Conservation (phyloP, 2,113 vertebrate genomes). For the Syrmaticus mikado region DNA sequence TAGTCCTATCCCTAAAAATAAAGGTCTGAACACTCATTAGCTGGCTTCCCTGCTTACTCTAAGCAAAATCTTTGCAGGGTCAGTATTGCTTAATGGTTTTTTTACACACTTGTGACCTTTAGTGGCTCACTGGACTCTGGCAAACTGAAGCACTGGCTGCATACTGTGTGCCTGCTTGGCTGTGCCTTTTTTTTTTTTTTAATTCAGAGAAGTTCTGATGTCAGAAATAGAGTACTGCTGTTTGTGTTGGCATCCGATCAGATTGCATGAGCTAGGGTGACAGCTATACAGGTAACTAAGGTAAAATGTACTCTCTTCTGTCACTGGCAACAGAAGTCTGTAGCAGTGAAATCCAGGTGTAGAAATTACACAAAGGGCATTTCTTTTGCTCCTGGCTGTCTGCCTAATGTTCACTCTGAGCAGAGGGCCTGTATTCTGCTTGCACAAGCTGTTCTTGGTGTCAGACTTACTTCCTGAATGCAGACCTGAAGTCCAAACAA, state of each 20-base stretch:
- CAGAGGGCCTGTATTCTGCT: neutral
- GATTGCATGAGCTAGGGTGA: fast-evolving
- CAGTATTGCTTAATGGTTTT: neutral
- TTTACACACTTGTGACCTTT: neutral
- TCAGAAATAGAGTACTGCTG: neutral
- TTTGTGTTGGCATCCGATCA: fast-evolving
- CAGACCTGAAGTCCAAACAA: fast-evolving
- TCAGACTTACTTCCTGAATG: neutral
- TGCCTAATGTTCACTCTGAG: fast-evolving
- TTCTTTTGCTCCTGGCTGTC: fast-evolving
- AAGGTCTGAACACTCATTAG: neutral
- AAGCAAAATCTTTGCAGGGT: neutral
- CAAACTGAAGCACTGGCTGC: neutral
- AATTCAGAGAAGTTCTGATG: neutral
- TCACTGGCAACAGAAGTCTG: neutral
- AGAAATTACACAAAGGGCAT: neutral
- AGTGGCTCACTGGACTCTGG: neutral
- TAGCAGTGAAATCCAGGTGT: too few relatives aligned
- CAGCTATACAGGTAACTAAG: neutral
- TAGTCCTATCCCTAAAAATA: neutral
- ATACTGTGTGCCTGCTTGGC: neutral
- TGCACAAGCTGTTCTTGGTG: neutral
- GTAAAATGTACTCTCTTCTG: neutral
- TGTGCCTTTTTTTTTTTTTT: neutral
- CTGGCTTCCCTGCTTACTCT: neutral